These are phyloP conservation scores for Sarcophaga rosellei DNA, from an alignment of 2,888 invertebrate genomes.

Conservation along the genomic window DNA sequence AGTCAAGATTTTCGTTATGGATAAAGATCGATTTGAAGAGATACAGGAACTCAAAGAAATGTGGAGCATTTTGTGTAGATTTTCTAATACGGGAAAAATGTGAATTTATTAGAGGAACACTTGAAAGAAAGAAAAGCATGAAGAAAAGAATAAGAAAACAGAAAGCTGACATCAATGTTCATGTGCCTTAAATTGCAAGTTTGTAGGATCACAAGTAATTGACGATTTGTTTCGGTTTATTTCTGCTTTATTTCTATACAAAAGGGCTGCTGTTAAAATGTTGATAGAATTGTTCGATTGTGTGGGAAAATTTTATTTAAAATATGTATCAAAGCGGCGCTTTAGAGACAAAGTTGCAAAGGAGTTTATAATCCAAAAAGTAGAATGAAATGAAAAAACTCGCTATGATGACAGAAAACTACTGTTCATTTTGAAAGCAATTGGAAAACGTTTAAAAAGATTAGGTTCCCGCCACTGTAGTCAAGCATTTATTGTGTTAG, in stretches of 20 bases:
- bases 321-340: not conserved
- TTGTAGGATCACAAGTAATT: not conserved
- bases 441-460: too few species aligned
- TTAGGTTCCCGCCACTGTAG: too few species aligned
- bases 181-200: not conserved
- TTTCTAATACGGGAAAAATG: not conserved
- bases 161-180: not conserved
- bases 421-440: too few species aligned
- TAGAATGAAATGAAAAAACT: too few species aligned
- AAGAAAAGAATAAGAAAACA: not conserved
- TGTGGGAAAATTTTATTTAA: not conserved
- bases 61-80: slow-evolving; percentile 44
- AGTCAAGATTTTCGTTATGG: slow-evolving; percentile 46
- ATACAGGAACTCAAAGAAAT: slow-evolving; percentile 9
- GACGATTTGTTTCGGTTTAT: not conserved
- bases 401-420: too few species aligned
- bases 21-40: slow-evolving; percentile 4
- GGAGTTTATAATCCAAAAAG: too few species aligned
- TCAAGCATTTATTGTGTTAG: too few species aligned
- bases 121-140: not conserved
- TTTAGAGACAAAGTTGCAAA: too few species aligned
- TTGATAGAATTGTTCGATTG: not conserved
- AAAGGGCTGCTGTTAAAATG: not conserved
- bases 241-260: not conserved
- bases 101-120: not conserved